These are phyloP conservation scores for Parapsyche elsis DNA, from an alignment of 1,140 invertebrate genomes.

Conservation along the genomic window DNA sequence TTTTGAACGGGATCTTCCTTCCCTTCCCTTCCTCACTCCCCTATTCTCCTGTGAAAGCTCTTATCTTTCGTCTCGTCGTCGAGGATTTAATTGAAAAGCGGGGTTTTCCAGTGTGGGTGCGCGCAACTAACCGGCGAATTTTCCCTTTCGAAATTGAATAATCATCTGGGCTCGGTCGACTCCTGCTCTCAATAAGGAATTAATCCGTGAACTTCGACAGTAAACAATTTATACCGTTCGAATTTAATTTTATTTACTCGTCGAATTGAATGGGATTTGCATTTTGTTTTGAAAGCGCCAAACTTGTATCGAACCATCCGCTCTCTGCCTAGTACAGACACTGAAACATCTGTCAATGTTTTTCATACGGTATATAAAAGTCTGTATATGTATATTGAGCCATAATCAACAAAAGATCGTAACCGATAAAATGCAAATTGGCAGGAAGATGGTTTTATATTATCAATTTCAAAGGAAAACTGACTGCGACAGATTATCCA, in stretches of 20 bases:
- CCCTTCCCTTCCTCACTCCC: neutral
- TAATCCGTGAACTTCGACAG: constrained; percentile 22
- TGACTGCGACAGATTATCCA: no score
- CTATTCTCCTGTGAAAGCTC: neutral
- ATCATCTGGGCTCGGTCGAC: constrained; percentile 6
- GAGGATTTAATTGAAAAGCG: constrained; percentile 25
- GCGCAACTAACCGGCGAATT: neutral
- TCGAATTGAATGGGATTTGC: neutral
- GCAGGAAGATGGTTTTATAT: no score
- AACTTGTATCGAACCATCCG: neutral
- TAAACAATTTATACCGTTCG: constrained; percentile 22
- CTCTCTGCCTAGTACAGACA: neutral
- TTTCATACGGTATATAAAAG: no score
- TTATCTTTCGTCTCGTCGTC: neutral
- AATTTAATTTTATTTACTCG: constrained; percentile 26
- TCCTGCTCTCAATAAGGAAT: constrained; percentile 6
- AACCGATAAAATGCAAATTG: no score
- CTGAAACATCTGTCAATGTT: no score
- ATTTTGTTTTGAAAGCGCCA: neutral
- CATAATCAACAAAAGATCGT: no score
- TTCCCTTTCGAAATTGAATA: constrained; percentile 14
- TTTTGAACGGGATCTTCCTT: neutral
- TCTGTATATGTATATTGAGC: no score
- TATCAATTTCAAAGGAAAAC: no score
- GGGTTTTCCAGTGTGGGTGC: constrained; percentile 4